Base-by-base conservation (phyloP, 1,140 invertebrate species). In the Philopotamus ludificatus region DNA sequence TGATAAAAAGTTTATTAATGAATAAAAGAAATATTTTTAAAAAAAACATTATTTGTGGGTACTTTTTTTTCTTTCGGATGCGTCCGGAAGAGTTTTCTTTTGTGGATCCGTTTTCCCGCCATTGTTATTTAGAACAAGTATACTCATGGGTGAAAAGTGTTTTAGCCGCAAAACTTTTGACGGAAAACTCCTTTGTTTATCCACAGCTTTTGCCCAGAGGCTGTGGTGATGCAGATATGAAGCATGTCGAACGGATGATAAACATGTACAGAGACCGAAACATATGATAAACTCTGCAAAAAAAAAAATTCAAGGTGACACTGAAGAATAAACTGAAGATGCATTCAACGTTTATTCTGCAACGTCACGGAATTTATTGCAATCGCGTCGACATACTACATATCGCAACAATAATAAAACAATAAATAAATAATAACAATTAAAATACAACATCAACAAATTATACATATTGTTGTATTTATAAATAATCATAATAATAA, bases 131-230 rank as follows among this genome's bases (percentile, higher is more conserved):
- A 47, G 7, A 15, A 12, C 8, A 47, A 47, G 44, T 47, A 47
- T 47, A 16, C 44, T 47, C 44, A 20, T 47, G 44, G 44, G 44
- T 47, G 44, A 47, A 47, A 47, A 47, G 44, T 47, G 44, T 47
- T 47, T 47, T 20, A 47, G 44, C 18, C 44, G 44, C 44, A 47
- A 47, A 47, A 47, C 44, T 47, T 47, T 16, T 47, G 10, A 47
- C 10, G 44, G 44, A 47, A 47, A 47, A 47, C 18, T 16, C 18
- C 28, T 47, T 47, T 47, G 44, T 47, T 47, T 47, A 20, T 47
- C 10, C 44, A 47, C 44, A n/a, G 44, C 18, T 47, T 47, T 15
- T 20, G 4, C 4, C 28, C 28, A 34, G 12, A 34, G 28, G 12
- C 4, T 7, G 12, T 4, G 28, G 4, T 34, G 28, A 12, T 34